These are phyloP conservation scores for Tridacna crocea DNA, from an alignment of 2,888 invertebrate genomes.

Conservation along the genomic window DNA sequence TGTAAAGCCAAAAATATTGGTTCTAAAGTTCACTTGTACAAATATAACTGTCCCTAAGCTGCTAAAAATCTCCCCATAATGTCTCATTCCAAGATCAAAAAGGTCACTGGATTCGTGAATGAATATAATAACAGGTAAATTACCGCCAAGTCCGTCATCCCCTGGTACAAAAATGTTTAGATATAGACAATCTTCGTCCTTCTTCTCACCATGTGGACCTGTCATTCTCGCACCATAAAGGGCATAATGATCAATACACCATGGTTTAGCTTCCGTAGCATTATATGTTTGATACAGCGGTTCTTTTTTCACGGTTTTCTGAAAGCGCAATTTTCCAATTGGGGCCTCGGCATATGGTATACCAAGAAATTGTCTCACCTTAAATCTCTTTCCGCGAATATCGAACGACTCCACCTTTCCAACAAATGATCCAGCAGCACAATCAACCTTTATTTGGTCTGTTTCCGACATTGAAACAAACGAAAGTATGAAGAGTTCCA, in stretches of 20 bases:
- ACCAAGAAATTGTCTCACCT: neutral
- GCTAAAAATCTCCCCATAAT: neutral
- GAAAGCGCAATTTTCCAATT: neutral
- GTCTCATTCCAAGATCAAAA: neutral
- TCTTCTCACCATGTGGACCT: neutral
- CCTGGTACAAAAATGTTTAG: neutral
- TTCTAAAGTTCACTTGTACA: constrained; percentile 8
- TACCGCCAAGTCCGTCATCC: neutral
- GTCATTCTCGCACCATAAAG: neutral
- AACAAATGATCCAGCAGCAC: neutral
- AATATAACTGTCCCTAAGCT: neutral
- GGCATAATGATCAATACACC: neutral
- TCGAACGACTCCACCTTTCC: neutral
- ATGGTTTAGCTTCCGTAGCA: neutral
- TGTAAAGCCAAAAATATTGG: neutral
- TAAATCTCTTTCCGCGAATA: neutral
- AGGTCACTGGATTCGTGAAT: neutral
- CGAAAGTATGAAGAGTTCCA: neutral
- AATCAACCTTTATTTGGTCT: neutral
- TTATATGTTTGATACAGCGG: neutral
- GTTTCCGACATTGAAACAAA: neutral
- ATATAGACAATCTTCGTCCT: constrained; percentile 6
- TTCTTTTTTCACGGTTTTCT: neutral
- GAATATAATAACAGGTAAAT: constrained; percentile 5
- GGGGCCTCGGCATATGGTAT: constrained; percentile 8